phyloP scores from a whole-genome alignment of 2,113 vertebrate species.

The Pterocles gutturalis region DNA sequence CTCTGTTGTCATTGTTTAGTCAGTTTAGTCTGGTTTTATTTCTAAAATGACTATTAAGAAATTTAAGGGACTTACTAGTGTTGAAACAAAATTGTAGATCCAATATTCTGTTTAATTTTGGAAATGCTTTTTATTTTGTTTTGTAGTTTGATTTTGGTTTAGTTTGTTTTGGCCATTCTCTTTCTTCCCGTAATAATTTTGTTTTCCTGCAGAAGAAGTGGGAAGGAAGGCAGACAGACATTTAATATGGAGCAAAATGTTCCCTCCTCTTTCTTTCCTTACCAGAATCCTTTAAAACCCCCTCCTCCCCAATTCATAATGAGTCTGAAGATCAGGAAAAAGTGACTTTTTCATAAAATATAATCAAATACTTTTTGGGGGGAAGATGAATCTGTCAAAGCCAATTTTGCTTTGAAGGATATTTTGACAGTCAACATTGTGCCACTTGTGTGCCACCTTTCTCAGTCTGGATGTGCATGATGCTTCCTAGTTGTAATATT shows the following conservation, averaged over 20 bases:
- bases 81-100: neutral
- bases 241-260: neutral
- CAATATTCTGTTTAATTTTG: neutral
- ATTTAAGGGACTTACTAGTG: neutral
- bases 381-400: neutral
- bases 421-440: neutral
- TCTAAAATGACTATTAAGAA: neutral
- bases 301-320: neutral
- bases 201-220: neutral
- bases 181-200: neutral
- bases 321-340: neutral
- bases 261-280: neutral
- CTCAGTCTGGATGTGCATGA: neutral
- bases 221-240: neutral
- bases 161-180: neutral
- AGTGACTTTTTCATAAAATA: neutral
- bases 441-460: neutral
- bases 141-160: neutral
- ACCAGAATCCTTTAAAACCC: neutral
- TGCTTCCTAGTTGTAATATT: neutral
- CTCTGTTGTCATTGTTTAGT: neutral
- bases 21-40: neutral
- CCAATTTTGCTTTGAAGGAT: neutral
- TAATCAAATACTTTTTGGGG: neutral
- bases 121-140: neutral